These are phyloP conservation scores for Actenoides lindsayi DNA, from an alignment of 2,113 vertebrate genomes.

Conservation along the genomic window DNA sequence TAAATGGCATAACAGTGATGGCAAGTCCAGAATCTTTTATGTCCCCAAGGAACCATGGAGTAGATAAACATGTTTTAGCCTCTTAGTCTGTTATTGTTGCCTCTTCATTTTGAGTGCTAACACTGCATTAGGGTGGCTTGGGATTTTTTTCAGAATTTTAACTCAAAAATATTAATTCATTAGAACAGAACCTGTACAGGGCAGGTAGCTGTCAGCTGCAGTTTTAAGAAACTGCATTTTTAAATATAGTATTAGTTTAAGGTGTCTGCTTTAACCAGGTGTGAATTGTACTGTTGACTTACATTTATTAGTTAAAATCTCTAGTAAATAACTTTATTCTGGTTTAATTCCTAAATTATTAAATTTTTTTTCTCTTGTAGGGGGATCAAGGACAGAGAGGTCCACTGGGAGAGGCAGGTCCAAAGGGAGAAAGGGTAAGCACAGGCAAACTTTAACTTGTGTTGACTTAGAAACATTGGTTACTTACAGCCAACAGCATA, in stretches of 20 bases:
- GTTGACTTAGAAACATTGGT: background rate
- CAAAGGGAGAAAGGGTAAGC: slow-evolving; percentile 88
- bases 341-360: background rate
- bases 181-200: background rate
- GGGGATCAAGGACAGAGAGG: slow-evolving; percentile 93
- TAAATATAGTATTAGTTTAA: background rate
- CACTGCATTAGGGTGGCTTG: background rate
- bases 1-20: background rate
- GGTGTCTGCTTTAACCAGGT: background rate
- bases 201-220: background rate
- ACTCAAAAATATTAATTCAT: background rate
- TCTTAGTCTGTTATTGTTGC: background rate
- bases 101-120: background rate
- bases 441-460: background rate
- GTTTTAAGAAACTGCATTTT: background rate
- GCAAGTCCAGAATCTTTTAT: background rate
- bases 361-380: slow-evolving; percentile 58
- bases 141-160: background rate
- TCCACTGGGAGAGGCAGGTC: slow-evolving; percentile 86
- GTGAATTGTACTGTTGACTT: background rate
- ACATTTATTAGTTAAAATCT: background rate
- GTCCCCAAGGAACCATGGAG: background rate
- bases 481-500: background rate
- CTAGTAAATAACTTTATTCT: background rate
- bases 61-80: background rate